Evolutionary conservation across 2,113 vertebrate genomes (phyloP).

Genomic region (Montifringilla adamsi): DNA sequence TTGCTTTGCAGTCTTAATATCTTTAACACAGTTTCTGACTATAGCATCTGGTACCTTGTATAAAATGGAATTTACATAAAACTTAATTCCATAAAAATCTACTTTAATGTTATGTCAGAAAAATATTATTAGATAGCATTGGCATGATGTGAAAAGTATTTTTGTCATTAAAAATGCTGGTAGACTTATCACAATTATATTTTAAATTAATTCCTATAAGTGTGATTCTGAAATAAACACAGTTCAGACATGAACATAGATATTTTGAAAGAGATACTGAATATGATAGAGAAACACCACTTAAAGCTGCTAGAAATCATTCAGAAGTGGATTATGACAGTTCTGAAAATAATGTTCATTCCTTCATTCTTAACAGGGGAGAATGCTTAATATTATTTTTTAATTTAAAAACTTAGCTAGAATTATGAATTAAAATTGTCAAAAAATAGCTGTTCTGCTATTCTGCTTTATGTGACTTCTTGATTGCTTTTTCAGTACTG

Average conservation of each 20-base stretch:
- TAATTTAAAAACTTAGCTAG: not conserved
- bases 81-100: not conserved
- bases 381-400: not conserved
- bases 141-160: not conserved
- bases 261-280: not conserved
- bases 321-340: not conserved
- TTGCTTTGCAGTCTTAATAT: not conserved
- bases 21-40: not conserved
- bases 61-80: not conserved
- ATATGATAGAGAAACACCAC: not conserved
- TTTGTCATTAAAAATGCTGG: not conserved
- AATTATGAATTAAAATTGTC: not conserved
- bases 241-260: not conserved
- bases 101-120: not conserved
- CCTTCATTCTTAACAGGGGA: not conserved
- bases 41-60: not conserved
- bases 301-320: not conserved
- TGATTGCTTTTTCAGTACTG: not conserved
- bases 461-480: not conserved
- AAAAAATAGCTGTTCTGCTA: not conserved
- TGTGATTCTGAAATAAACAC: not conserved
- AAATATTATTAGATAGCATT: not conserved
- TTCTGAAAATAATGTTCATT: not conserved
- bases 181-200: not conserved
- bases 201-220: not conserved